Evolutionary conservation across 2,888 invertebrate genomes (phyloP).

Genomic region (Sialis lutaria): DNA sequence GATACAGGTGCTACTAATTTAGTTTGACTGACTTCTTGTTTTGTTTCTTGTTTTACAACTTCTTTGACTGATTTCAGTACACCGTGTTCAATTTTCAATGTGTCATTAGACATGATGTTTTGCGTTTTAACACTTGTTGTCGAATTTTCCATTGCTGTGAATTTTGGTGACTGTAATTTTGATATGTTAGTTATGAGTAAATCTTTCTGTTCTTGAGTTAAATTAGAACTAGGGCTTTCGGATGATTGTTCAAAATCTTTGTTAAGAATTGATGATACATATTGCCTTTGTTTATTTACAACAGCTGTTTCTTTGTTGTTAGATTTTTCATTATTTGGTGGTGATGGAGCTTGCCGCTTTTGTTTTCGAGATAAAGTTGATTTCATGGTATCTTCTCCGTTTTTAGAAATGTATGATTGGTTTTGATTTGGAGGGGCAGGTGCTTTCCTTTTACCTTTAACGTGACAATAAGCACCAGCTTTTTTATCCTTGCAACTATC

Average conservation of each 20-base stretch:
- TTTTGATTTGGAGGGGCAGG: conserved; percentile 43
- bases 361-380: conserved; percentile 22
- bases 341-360: conserved; percentile 26
- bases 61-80: conserved; percentile 27
- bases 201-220: conserved; percentile 4
- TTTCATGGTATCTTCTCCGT: conserved; percentile 5
- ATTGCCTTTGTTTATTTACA: neutral
- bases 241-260: neutral
- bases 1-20: conserved; percentile 20
- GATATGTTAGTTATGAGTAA: conserved; percentile 3
- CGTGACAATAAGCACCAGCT: conserved; percentile 39
- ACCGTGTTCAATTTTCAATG: conserved; percentile 29
- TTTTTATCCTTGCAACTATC: conserved; percentile 39
- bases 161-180: neutral
- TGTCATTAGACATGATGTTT: conserved; percentile 24
- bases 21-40: conserved; percentile 7
- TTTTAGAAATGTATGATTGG: conserved; percentile 5
- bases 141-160: conserved; percentile 6
- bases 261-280: neutral
- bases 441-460: conserved; percentile 58
- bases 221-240: neutral
- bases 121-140: conserved; percentile 11
- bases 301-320: neutral
- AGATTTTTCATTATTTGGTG: conserved; percentile 16
- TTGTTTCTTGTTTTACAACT: conserved; percentile 10